These are phyloP conservation scores for Cenopis cana DNA, from an alignment of 2,888 invertebrate species.

Conservation along the genomic window DNA sequence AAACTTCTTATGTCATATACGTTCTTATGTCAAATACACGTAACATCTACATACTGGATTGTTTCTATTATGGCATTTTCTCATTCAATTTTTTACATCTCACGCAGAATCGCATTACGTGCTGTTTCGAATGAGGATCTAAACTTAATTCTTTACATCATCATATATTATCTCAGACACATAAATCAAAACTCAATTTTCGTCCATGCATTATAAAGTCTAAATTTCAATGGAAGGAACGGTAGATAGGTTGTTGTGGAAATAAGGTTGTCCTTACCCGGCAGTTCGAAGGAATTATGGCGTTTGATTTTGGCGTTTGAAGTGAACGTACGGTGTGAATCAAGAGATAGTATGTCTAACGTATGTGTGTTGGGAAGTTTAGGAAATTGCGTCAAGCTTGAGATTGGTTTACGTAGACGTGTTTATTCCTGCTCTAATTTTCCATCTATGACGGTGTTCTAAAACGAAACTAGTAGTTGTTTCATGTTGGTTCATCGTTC, in stretches of 20 bases:
- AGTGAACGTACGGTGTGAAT: constrained; percentile 8
- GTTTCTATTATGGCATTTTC: neutral
- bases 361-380: neutral
- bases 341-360: constrained; percentile 2
- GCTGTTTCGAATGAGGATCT: constrained; percentile 3
- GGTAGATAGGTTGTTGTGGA: neutral
- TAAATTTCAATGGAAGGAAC: neutral
- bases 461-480: neutral
- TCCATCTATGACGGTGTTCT: neutral
- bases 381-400: neutral
- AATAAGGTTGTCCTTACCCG: neutral
- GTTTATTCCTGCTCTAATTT: neutral
- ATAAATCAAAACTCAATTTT: neutral
- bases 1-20: too few relatives aligned
- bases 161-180: neutral
- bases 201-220: neutral
- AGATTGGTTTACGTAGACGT: neutral
- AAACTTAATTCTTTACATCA: neutral
- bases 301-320: constrained; percentile 7
- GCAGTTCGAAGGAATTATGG: constrained; percentile 17
- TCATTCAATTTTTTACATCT: constrained; percentile 6
- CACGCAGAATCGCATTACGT: neutral
- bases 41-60: neutral
- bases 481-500: too few relatives aligned
- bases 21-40: too few relatives aligned